A percentile compares a stretch with the other conserved stretches of the same genome.
Conservation (phyloP, 2,113 vertebrate genomes). For the Vidua chalybeata region DNA sequence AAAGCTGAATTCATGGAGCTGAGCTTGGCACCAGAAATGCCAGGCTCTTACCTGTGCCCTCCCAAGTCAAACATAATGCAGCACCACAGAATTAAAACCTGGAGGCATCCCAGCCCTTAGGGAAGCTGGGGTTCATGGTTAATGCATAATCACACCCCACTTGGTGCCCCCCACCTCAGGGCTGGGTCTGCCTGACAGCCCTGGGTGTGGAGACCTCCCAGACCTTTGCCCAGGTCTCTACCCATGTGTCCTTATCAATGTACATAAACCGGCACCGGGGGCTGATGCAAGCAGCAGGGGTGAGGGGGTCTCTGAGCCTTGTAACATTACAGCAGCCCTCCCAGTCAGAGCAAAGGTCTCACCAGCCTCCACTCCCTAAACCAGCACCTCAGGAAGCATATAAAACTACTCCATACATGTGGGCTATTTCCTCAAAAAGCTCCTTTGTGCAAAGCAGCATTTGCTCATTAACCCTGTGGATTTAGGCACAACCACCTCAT, state of each 20-base stretch:
- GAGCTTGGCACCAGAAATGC: background rate
- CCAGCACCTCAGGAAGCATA: fast-evolving
- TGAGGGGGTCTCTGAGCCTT: background rate
- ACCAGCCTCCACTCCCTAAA: background rate
- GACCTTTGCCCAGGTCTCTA: slow-evolving; percentile 49
- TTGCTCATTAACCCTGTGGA: background rate
- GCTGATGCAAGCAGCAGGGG: slow-evolving; percentile 34
- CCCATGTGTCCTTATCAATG: slow-evolving; percentile 30
- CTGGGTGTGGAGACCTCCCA: background rate
- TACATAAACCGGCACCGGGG: background rate
- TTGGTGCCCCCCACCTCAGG: fast-evolving
- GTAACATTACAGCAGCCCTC: background rate
- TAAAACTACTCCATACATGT: background rate
- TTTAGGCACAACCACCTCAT: background rate
- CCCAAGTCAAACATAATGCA: background rate
- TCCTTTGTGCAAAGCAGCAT: background rate
- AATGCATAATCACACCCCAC: fast-evolving
- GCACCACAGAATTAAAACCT: background rate
- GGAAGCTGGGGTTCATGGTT: background rate
- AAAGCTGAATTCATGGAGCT: background rate
- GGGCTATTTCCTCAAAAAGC: background rate
- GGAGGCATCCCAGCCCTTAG: no score
- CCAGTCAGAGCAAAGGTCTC: slow-evolving; percentile 12
- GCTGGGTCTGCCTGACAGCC: background rate
- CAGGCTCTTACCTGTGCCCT: background rate